A percentile compares a stretch with the other conserved stretches of the same genome.
Conservation (phyloP, 2,113 vertebrate genomes). For the Pelvicachromis taeniatus region DNA sequence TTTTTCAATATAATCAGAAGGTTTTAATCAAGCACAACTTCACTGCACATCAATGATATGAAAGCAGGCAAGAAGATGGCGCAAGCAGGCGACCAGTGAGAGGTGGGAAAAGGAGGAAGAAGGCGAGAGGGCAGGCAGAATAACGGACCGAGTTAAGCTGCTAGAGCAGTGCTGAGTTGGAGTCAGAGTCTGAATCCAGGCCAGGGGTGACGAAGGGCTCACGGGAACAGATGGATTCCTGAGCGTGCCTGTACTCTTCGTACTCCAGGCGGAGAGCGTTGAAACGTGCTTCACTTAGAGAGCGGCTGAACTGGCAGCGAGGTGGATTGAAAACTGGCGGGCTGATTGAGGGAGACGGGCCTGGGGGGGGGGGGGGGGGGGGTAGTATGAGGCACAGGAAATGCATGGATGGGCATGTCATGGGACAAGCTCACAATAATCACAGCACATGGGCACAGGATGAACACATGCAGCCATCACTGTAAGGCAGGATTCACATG, state of each 20-base stretch:
- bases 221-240: slow-evolving; percentile 50
- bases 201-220: slow-evolving; percentile 40
- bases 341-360: slow-evolving; percentile 54
- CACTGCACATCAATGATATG: not conserved
- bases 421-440: slow-evolving; percentile 45
- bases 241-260: slow-evolving; percentile 68
- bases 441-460: slow-evolving; percentile 36
- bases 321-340: slow-evolving; percentile 52
- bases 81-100: slow-evolving; percentile 22
- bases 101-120: slow-evolving; percentile 8
- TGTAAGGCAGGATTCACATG: not conserved
- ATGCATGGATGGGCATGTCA: slow-evolving; percentile 52
- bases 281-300: slow-evolving; percentile 76
- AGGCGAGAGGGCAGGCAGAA: slow-evolving; percentile 18
- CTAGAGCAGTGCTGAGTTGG: slow-evolving; percentile 73
- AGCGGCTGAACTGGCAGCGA: slow-evolving; percentile 47
- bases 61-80: slow-evolving; percentile 22
- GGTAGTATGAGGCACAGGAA: slow-evolving; percentile 46
- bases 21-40: not conserved
- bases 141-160: slow-evolving; percentile 57
- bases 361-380: slow-evolving; percentile 53
- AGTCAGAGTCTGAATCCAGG: slow-evolving; percentile 65
- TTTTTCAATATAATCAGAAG: not conserved
- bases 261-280: slow-evolving; percentile 76
- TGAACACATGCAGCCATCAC: slow-evolving; percentile 39